A percentile compares a stretch with the other conserved stretches of the same genome.
Evolutionary conservation across 2,888 invertebrate genomes (phyloP).

Genomic region (Glaucopsyche alexis): DNA sequence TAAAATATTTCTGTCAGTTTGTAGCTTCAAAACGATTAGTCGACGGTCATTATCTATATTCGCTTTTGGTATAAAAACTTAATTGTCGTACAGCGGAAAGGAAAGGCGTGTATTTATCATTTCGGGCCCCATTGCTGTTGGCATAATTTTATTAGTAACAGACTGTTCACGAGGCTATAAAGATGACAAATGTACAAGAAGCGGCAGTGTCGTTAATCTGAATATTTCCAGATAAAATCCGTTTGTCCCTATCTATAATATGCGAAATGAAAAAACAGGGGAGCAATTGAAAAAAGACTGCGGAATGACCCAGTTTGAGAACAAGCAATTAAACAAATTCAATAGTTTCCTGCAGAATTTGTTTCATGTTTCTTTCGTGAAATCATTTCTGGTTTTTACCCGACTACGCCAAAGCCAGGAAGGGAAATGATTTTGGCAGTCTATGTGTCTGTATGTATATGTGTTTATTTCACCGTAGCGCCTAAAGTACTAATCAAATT

Average conservation of each 20-base stretch:
- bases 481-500: too few relatives aligned
- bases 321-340: not conserved
- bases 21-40: not conserved
- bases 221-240: constrained; percentile 41
- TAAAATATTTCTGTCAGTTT: not conserved
- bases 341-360: not conserved
- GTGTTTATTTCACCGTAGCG: too few relatives aligned
- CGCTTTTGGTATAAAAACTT: constrained; percentile 18
- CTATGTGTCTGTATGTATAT: too few relatives aligned
- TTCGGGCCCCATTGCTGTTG: constrained; percentile 49
- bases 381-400: not conserved
- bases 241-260: not conserved
- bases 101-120: constrained; percentile 47
- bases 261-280: not conserved
- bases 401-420: too few relatives aligned
- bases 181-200: constrained; percentile 51
- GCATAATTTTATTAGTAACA: constrained; percentile 52
- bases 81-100: constrained; percentile 34
- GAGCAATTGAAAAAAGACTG: not conserved
- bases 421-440: too few relatives aligned
- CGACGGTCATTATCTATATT: not conserved
- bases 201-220: constrained; percentile 47
- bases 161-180: constrained; percentile 49
- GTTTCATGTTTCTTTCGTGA: not conserved
- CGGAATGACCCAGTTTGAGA: not conserved